A percentile compares a stretch with the other conserved stretches of the same genome.
These are phyloP conservation scores for Cenopis cana DNA, from an alignment of 2,888 invertebrate species.

Conservation along the genomic window DNA sequence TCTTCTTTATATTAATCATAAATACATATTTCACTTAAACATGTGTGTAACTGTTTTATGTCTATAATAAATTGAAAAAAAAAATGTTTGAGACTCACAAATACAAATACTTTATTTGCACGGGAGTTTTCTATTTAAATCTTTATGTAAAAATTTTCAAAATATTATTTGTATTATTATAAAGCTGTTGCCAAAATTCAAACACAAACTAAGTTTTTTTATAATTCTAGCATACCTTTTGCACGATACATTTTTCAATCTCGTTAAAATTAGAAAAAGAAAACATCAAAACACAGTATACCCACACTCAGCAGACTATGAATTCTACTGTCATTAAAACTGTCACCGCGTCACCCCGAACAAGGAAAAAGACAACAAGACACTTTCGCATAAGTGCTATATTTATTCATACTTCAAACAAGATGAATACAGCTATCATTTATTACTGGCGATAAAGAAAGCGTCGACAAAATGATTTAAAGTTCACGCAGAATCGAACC, in stretches of 20 bases:
- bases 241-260: not conserved
- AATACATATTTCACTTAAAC: too few relatives aligned
- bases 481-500: conserved; percentile 59
- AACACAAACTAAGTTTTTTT: too few relatives aligned
- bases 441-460: conserved; percentile 40
- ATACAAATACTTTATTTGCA: too few relatives aligned
- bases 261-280: not conserved
- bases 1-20: not conserved
- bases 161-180: too few relatives aligned
- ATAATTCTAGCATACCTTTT: not conserved
- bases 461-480: conserved; percentile 48
- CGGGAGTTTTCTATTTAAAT: too few relatives aligned
- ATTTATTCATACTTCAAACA: conserved; percentile 37
- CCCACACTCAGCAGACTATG: not conserved
- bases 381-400: conserved; percentile 44
- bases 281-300: not conserved
- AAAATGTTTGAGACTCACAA: too few relatives aligned
- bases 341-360: not conserved
- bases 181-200: too few relatives aligned
- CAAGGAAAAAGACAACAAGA: conserved; percentile 41
- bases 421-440: conserved; percentile 34
- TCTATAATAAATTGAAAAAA: too few relatives aligned
- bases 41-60: too few relatives aligned
- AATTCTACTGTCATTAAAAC: not conserved
- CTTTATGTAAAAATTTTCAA: too few relatives aligned